Evolutionary conservation across 1,140 invertebrate species (phyloP), one percentile per base, ranked within the genome.

Genomic region (Aphelenchoides avenae): DNA sequence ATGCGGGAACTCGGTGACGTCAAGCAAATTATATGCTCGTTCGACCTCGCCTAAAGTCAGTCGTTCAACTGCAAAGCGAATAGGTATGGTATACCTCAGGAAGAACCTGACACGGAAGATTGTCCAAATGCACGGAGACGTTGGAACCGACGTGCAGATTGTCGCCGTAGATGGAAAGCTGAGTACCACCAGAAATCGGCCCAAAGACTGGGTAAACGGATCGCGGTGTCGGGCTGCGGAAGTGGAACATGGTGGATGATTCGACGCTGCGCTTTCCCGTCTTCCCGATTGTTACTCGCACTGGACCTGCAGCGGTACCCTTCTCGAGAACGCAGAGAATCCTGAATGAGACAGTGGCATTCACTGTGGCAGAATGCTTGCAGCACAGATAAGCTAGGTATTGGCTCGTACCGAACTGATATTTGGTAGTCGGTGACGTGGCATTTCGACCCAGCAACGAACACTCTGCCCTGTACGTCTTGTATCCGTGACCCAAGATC

Each of bases 141-240:
- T 84, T 85, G 29, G 88, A 90, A 3, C 94, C 94, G 73, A 95
- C 90, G 75, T 96, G 92, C 41, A 98, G 79, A 79, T 92, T 87
- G 62, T 86, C 84, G 15, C 94, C 94, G 61, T 85, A 86, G 53
- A 98, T 87, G 2, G 88, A 88, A 41, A 98, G 78, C 65, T 87
- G 85, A 0, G 92, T 96, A 1, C 93, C 93, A 22, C 93, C 94
- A 61, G 89, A 90, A 66, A 87, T 84, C 3, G 93, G 93, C 0
- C 93, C 94, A 40, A 89, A 81, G 0, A 83, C 80, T 1, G 94
- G 93, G 77, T 85, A 85, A 46, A 96, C 81, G 5, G 85, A 85
- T 42, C 83, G 83, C 47, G 92, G 89, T 73, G 85, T 83, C 0
- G 90, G 90, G 81, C 70, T 91, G 86, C 13, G 90, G 87, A 79